phyloP scores from a whole-genome alignment of 2,113 vertebrate species.

The Protobothrops flavoviridis region DNA sequence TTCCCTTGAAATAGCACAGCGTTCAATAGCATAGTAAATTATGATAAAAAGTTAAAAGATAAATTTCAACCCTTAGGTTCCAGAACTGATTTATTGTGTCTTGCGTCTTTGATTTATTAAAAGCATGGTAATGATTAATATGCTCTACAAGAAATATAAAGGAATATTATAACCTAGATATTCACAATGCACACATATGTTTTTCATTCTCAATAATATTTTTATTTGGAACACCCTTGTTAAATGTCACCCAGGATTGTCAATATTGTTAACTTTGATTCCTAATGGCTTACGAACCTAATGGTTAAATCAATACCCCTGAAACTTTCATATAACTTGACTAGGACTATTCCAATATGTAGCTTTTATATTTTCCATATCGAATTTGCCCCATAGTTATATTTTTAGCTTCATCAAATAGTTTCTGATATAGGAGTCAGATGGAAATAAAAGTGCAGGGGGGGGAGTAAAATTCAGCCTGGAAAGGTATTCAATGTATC shows the following conservation, averaged over 20 bases:
- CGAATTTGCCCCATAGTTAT: not conserved
- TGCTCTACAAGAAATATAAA: not conserved
- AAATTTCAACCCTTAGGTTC: conserved; percentile 3
- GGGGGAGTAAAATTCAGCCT: not conserved
- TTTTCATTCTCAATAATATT: not conserved
- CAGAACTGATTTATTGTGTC: not conserved
- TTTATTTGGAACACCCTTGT: conserved; percentile 17
- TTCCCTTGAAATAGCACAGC: conserved; percentile 25
- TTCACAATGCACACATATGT: not conserved
- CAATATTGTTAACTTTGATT: conserved; percentile 12
- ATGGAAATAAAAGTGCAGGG: not conserved
- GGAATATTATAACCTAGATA: not conserved
- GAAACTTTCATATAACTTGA: not conserved
- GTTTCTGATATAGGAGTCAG: not conserved
- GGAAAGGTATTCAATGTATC: not conserved
- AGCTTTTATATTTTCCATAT: not conserved
- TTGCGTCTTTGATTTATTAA: conserved; percentile 2
- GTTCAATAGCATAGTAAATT: conserved; percentile 25
- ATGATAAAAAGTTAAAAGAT: conserved; percentile 42
- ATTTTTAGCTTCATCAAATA: not conserved
- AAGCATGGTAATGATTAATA: conserved; percentile 7
- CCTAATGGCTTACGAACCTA: conserved; percentile 21
- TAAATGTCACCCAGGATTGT: not conserved
- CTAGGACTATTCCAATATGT: not conserved
- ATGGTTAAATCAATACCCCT: not conserved